Conservation (phyloP, 30 jellyfish, hydroid and myxozoan species). For the Aurelia coerulea region DNA sequence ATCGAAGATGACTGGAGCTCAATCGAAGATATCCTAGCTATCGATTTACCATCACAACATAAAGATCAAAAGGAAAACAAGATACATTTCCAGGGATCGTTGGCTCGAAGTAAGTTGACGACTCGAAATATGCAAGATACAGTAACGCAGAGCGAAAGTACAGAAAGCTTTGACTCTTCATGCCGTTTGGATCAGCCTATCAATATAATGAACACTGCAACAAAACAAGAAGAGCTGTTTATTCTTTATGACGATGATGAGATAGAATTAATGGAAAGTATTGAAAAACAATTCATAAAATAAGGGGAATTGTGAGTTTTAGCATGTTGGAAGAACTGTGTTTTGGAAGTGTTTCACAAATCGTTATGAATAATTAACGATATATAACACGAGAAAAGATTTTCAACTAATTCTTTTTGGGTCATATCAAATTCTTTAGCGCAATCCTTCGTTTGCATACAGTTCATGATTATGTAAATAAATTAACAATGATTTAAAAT, state of each 20-base stretch:
- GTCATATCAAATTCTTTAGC: too few species aligned
- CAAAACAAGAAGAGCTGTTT: not conserved
- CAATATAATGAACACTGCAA: not conserved
- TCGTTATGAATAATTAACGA: not conserved
- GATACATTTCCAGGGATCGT: not conserved
- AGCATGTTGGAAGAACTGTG: not conserved
- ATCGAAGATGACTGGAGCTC: constrained; percentile 17
- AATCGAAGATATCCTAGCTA: not conserved
- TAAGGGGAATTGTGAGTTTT: not conserved
- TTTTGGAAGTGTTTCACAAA: not conserved
- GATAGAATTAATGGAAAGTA: constrained; percentile 50
- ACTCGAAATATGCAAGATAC: not conserved
- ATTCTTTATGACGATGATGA: constrained; percentile 47
- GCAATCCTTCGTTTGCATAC: too few species aligned
- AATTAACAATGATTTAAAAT: too few species aligned
- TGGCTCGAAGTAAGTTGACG: not conserved
- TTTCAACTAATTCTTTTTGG: too few species aligned
- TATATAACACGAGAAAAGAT: too few species aligned
- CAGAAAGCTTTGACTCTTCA: not conserved
- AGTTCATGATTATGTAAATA: too few species aligned
- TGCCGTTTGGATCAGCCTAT: not conserved
- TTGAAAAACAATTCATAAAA: constrained; percentile 38
- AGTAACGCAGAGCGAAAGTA: too few species aligned
- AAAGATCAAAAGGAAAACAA: not conserved
- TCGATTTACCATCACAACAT: not conserved